phyloP scores from a whole-genome alignment of 1,140 invertebrate genomes.

The Tetramorium simillimum region DNA sequence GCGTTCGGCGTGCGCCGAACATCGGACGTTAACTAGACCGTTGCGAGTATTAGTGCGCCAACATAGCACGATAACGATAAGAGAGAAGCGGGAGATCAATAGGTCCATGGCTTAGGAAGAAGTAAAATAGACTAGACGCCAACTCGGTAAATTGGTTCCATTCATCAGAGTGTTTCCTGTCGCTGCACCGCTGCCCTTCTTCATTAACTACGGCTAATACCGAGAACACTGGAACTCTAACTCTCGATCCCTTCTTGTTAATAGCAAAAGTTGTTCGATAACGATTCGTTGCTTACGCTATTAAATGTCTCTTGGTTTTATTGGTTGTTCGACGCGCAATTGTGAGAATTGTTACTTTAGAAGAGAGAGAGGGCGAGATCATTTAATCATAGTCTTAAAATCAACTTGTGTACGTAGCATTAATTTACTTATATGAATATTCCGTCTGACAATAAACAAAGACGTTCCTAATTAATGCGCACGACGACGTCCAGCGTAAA shows the following conservation, averaged over 20 bases:
- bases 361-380: background rate
- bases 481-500: background rate
- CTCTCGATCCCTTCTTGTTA: slow-evolving; percentile 56
- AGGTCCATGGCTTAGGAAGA: slow-evolving; percentile 50
- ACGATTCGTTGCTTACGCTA: slow-evolving; percentile 40
- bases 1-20: background rate
- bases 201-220: slow-evolving; percentile 65
- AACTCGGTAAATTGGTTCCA: slow-evolving; percentile 80
- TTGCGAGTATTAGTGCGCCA: background rate
- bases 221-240: slow-evolving; percentile 54
- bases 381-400: background rate
- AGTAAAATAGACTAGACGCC: slow-evolving; percentile 70
- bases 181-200: slow-evolving; percentile 62
- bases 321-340: slow-evolving; percentile 1
- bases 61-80: slow-evolving; percentile 47
- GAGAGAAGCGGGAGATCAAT: slow-evolving; percentile 55
- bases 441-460: background rate
- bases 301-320: slow-evolving; percentile 49
- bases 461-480: slow-evolving; percentile 4
- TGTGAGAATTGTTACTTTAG: background rate
- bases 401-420: background rate
- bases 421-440: slow-evolving; percentile 9
- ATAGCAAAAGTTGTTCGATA: slow-evolving; percentile 54
- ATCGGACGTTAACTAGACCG: slow-evolving; percentile 19
- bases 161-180: slow-evolving; percentile 75